Conservation (phyloP, 92 coral and sea anemone genomes). For the Heliopora coerulea region DNA sequence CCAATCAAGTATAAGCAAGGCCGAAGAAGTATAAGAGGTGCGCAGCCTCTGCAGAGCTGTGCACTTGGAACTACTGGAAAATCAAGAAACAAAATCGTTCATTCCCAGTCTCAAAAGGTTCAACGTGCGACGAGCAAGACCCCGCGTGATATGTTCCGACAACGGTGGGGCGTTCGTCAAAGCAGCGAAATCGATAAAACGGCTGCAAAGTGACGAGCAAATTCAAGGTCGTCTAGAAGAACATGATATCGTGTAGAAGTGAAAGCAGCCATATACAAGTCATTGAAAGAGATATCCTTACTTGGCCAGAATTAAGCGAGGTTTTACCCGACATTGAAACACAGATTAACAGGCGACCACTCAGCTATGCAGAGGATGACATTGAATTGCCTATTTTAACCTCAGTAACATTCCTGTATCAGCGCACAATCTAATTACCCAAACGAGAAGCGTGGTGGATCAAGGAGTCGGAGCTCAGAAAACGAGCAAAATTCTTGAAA, state of each 20-base stretch:
- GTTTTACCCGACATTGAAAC: conserved; percentile 47
- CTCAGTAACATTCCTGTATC: no score
- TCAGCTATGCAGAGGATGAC: conserved; percentile 49
- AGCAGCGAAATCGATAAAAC: conserved; percentile 38
- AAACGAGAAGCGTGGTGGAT: conserved; percentile 36
- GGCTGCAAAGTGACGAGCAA: conserved; percentile 28
- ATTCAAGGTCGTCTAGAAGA: conserved; percentile 12
- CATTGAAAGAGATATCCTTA: conserved; percentile 28
- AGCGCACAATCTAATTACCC: conserved; percentile 39
- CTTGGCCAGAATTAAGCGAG: conserved; percentile 49
- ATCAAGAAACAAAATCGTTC: conserved; percentile 39
- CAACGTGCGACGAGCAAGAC: conserved; percentile 45
- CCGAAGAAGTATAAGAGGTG: no score
- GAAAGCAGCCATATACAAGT: conserved; percentile 45
- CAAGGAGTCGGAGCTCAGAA: no score
- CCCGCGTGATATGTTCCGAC: conserved; percentile 37
- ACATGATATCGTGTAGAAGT: no score
- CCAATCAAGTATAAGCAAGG: conserved; percentile 27
- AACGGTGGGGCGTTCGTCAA: conserved; percentile 39
- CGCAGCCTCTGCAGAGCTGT: conserved; percentile 17
- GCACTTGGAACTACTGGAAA: conserved; percentile 33
- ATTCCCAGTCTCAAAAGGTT: conserved; percentile 44
- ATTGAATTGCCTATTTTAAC: conserved; percentile 31
- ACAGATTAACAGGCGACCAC: conserved; percentile 47
- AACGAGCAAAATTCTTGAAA: conserved; percentile 47